Evolutionary conservation across 2,888 invertebrate genomes (phyloP), one percentile per base, ranked within the genome.

Genomic region (Ellobium chinense): DNA sequence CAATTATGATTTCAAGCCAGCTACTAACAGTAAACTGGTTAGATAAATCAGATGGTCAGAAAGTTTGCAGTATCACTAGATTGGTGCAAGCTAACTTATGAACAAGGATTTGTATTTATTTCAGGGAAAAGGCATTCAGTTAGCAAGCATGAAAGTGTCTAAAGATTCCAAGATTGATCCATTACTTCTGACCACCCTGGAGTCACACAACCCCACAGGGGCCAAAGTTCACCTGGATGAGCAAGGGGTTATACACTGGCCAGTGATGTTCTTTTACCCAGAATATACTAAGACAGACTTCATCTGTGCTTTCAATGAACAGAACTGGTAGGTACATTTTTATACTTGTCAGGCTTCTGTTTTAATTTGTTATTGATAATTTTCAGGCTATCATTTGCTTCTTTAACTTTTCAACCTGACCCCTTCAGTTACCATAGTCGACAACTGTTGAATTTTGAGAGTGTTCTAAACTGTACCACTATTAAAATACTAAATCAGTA

Each of bases 241-340:
- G 93, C 88, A 95, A 0, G 93, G 93, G 18, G 78, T 82, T 4
- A 85, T 99, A 18, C 93, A 95, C 73, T 99, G 98, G 98, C 98
- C 98, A 0, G 96, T 97, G 0, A 94, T 97, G 27, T 95, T 98
- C 86, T 93, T 97, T 18, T 99, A 98, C 93, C 98, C 98, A 0
- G 98, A 98, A 93, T 96, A 96, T 90, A 94, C 95, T 81, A 95
- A 96, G 88, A 96, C 97, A 70, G 99, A 99, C 93, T 97, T 97
- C 87, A 95, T 99, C 60, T 95, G 96, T 91, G 94, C 95, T 80
- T 96, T 98, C 89, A 94, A 83, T 14, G 98, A 98, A 93, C 94
- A 95, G 87, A 94, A 94, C 0, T 93, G 94, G 94, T 95, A 95
- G 92, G 92, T 69, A n/a, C n/a, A n/a, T n/a, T n/a, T n/a, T n/a